Conservation (phyloP, 2,113 vertebrate species). For the Calidris pygmaea region DNA sequence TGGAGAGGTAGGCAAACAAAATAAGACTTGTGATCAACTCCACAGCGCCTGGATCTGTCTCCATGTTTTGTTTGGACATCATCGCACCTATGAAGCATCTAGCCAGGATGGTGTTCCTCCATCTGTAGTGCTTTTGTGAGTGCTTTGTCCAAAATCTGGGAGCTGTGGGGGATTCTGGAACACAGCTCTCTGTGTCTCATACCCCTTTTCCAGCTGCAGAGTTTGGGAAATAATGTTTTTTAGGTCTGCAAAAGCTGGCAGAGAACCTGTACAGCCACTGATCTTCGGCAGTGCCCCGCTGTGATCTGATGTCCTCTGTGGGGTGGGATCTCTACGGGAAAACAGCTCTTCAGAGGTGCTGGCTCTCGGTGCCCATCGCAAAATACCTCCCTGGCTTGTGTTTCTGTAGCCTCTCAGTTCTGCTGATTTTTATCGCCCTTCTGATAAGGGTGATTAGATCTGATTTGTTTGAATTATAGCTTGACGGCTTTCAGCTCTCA, state of each 20-base stretch:
- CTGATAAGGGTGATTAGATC: conserved; percentile 35
- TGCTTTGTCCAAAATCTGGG: not conserved
- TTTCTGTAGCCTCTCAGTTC: not conserved
- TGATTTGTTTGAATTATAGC: conserved; percentile 54
- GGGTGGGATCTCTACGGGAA: not conserved
- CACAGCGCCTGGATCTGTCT: not conserved
- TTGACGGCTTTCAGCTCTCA: not conserved
- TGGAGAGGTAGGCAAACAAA: not conserved
- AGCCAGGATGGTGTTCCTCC: rapidly evolving
- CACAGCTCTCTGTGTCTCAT: not conserved
- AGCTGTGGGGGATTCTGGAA: not conserved
- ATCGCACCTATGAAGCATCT: not conserved
- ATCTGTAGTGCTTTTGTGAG: not conserved
- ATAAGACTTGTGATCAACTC: not conserved
- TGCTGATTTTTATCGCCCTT: not conserved
- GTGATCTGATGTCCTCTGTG: not conserved
- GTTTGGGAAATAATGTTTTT: not conserved
- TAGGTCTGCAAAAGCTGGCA: not conserved
- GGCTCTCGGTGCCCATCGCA: not conserved
- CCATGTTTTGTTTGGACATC: not conserved
- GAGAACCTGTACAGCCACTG: not conserved
- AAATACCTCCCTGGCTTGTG: not conserved
- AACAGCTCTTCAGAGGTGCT: not conserved
- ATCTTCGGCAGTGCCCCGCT: not conserved
- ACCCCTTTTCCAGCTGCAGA: not conserved